These are phyloP conservation scores for Hexactinellida sp. DNA, from an alignment of 37 sponge, comb jelly and placozoan genomes.

Conservation along the genomic window DNA sequence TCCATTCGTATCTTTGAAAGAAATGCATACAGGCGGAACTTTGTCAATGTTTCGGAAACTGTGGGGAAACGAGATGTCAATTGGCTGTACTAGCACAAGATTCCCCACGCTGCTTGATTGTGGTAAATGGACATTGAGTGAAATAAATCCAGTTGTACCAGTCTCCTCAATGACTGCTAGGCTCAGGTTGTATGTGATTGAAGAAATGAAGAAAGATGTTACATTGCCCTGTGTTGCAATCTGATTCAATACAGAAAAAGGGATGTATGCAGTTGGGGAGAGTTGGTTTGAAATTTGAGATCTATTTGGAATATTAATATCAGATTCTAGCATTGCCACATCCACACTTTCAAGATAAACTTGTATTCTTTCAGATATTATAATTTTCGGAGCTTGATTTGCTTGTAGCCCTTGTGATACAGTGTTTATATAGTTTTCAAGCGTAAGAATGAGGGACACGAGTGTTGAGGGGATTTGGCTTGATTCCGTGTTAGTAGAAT, in stretches of 20 bases:
- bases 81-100: background rate
- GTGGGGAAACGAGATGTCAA: background rate
- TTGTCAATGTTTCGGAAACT: background rate
- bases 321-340: background rate
- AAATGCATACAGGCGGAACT: background rate
- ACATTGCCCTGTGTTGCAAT: background rate
- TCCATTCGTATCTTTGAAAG: background rate
- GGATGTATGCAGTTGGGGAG: background rate
- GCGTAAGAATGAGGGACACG: too few species aligned
- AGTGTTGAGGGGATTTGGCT: too few species aligned
- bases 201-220: background rate
- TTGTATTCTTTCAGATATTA: background rate
- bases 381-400: too few species aligned
- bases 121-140: background rate
- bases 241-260: background rate
- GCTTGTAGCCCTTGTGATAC: too few species aligned
- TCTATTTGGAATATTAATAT: background rate
- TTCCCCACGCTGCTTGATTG: too few species aligned
- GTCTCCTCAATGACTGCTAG: background rate
- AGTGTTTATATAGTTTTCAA: too few species aligned
- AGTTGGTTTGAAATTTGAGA: background rate
- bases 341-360: background rate
- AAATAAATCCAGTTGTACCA: background rate
- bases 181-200: background rate
- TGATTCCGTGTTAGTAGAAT: background rate